Base-by-base conservation (phyloP, 1,140 invertebrate species). In the Cotesia chilonis region DNA sequence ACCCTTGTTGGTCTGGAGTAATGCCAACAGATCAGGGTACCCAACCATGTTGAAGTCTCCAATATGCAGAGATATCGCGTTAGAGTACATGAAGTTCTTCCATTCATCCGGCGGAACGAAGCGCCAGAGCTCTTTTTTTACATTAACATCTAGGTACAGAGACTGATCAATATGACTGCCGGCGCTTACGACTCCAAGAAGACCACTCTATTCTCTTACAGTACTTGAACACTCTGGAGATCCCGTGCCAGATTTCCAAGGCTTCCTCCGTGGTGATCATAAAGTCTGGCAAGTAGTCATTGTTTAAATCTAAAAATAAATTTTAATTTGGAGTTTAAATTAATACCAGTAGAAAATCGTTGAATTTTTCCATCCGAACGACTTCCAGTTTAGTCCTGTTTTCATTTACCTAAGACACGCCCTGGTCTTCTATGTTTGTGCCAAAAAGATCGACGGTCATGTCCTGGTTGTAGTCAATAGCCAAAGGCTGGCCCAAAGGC, bases 1-100 rank as follows among this genome's bases (percentile, higher is more conserved):
- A 10, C 85, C 81, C 20, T 84, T 85, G n/a, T 87, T 85, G 10
- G 87, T 87, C 54, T 83, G 77, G 0, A 98, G 79, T 0, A 94
- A 95, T 51, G 93, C 91, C 6, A 98, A 81, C 54, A 98, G 88
- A 88, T 99, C 97, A 5, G 96, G 95, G 88, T 94, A 98, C 0
- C 97, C 97, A 87, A 99, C 97, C 90, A 98, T 92, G 82, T 98
- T 97, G 76, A 95, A 96, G 85, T 99, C 97, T 1, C 96, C 97
- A 76, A 92, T 92, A 60, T 95, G 88, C 55, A 97, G 87, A 2
- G 94, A 94, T 17, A 97, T 94, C 0, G 92, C 91, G 72, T 95
- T 90, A 0, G 89, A 87, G 77, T 94, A 88, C 76, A 76, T 54
- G 63, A 78, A 72, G 67, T 81, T 85, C 64, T 87, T 82, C 36